Base-by-base conservation (phyloP, 2,113 vertebrate genomes). In the Callipepla squamata region DNA sequence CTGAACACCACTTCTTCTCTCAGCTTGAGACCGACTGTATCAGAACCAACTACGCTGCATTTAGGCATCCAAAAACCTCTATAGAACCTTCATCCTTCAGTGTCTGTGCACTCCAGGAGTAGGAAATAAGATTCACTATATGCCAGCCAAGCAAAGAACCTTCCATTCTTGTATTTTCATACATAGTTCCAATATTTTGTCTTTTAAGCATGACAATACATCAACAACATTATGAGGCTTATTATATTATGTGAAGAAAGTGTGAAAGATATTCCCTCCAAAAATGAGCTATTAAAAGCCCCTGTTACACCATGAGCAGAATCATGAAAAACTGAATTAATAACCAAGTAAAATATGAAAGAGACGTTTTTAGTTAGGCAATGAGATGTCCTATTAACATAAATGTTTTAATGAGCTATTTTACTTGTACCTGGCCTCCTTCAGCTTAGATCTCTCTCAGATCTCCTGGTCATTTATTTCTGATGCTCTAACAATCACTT, bases 401-500 rank as follows among this genome's bases (percentile, higher is more conserved):
- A 59, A 72, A 85, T 62, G 67, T 51, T 92, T 90, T 93, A 95
- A 94, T 96, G 88, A 93, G 90, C 50, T 89, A 85, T 95, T 96
- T 91, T 90, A 95, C 55, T 95, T 90, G 48, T 80, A 95, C 74
- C 69, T 80, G 91, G 90, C 70, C 74, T 94, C 73, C 55, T 44
- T 88, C 74, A 84, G 73, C 74, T 80, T 77, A 89, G 61, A 92
- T 59, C 30, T 84, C 76, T 77, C 57, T 91, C 61, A 79, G 73
- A 89, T 92, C 74, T 90, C 79, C 40, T 61, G 62, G 66, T 42
- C 82, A 77, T 93, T 96, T 94, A 72, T 85, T 44, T 69, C 93
- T 72, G 34, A 9, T 74, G 78, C 25, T 87, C 44, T 69, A 82
- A 87, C 61, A 86, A 85, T 59, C 51, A 89, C 87, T 90, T 75